Conservation (phyloP, 30 jellyfish, hydroid and myxozoan genomes). For the Aurelia coerulea region DNA sequence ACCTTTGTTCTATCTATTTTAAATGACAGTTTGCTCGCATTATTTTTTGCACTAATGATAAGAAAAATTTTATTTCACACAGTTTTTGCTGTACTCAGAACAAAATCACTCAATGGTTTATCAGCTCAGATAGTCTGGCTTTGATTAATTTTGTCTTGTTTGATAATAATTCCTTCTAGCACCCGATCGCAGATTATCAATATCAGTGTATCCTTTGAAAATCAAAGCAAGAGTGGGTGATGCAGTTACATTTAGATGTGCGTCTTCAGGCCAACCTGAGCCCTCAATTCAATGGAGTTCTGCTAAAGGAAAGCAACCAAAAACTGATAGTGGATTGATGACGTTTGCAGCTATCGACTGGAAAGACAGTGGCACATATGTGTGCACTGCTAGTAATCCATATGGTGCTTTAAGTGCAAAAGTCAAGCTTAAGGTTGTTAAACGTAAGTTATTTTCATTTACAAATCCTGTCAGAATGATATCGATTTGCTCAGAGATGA, state of each 20-base stretch:
- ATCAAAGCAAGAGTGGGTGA: slow-evolving; percentile 42
- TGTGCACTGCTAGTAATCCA: slow-evolving; percentile 79
- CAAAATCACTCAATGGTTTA: too few relatives aligned
- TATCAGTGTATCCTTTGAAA: slow-evolving; percentile 55
- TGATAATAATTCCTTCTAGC: slow-evolving; percentile 14
- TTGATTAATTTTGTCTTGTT: too few relatives aligned
- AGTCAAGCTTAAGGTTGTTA: slow-evolving; percentile 66
- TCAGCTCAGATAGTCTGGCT: too few relatives aligned
- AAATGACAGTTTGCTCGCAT: too few relatives aligned
- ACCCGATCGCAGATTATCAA: slow-evolving; percentile 49
- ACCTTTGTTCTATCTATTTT: too few relatives aligned
- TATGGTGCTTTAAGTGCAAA: slow-evolving; percentile 67
- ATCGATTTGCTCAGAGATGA: background rate
- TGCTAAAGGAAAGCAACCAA: slow-evolving; percentile 29
- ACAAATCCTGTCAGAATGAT: background rate
- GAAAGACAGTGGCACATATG: slow-evolving; percentile 70
- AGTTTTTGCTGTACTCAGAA: too few relatives aligned
- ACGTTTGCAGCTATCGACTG: slow-evolving; percentile 33
- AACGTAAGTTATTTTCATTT: slow-evolving; percentile 60
- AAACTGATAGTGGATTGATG: slow-evolving; percentile 62
- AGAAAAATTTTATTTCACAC: too few relatives aligned
- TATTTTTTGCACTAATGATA: too few relatives aligned
- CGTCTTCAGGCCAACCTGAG: slow-evolving; percentile 55
- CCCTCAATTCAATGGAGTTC: slow-evolving; percentile 65
- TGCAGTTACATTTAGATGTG: slow-evolving; percentile 64